A percentile compares a stretch with the other conserved stretches of the same genome.
These are phyloP conservation scores for Heliconius melpomene DNA, from an alignment of 1,140 invertebrate species.

Conservation along the genomic window DNA sequence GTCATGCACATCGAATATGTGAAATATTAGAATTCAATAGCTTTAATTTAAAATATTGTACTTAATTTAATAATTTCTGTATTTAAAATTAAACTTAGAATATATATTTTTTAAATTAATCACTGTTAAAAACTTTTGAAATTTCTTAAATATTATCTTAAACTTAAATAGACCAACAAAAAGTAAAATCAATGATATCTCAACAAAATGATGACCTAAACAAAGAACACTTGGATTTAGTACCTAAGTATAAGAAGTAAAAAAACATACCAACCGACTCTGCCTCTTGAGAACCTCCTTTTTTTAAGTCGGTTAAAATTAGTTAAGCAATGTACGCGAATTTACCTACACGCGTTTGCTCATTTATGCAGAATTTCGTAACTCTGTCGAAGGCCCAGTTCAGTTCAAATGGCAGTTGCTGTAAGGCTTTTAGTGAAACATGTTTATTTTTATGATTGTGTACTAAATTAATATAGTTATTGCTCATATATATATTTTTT, in stretches of 20 bases:
- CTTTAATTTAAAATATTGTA: too few species aligned
- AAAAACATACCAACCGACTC: not conserved
- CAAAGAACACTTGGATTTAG: not conserved
- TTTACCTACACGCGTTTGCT: constrained; percentile 18
- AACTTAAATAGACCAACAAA: not conserved
- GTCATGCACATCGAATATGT: too few species aligned
- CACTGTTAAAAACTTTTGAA: not conserved
- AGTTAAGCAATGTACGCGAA: constrained; percentile 28
- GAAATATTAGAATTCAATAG: too few species aligned
- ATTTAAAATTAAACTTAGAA: not conserved
- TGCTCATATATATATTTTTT: too few species aligned
- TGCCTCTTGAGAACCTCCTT: too few species aligned
- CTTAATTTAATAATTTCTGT: not conserved
- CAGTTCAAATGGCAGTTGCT: constrained; percentile 31
- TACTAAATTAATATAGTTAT: too few species aligned
- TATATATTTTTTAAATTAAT: not conserved
- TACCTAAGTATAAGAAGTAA: not conserved
- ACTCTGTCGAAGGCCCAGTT: constrained; percentile 30
- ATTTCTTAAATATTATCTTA: not conserved
- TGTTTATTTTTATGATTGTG: constrained; percentile 13
- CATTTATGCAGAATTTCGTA: constrained; percentile 34
- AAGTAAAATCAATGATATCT: not conserved
- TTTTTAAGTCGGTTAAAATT: not conserved
- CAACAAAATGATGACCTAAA: not conserved
- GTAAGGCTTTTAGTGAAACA: constrained; percentile 20